A percentile compares a stretch with the other conserved stretches of the same genome.
Evolutionary conservation across 2,113 vertebrate species (phyloP).

Genomic region (Sceloporus undulatus): DNA sequence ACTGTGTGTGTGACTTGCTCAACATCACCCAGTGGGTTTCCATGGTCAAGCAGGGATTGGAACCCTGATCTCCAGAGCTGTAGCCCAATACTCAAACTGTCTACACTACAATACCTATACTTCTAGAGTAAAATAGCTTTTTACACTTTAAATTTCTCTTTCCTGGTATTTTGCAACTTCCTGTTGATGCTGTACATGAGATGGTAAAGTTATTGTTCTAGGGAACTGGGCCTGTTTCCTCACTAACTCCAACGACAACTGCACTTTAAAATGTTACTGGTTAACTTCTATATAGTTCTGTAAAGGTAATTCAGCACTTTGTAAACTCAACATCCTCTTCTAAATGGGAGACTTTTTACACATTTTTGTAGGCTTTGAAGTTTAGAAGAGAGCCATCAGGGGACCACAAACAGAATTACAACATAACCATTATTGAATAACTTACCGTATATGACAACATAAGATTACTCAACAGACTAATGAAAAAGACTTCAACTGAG

Average conservation of each 20-base stretch:
- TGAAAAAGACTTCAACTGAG: background rate
- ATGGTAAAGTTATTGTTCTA: background rate
- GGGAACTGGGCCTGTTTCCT: background rate
- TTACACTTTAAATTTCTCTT: slow-evolving; percentile 4
- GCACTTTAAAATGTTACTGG: background rate
- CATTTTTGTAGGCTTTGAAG: background rate
- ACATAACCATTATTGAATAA: slow-evolving; percentile 5
- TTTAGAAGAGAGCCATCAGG: background rate
- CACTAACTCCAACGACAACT: background rate
- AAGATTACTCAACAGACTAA: background rate
- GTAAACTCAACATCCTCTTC: background rate
- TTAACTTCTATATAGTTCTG: background rate
- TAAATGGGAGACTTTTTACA: background rate
- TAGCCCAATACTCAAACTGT: too few species aligned
- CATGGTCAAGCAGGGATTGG: too few species aligned
- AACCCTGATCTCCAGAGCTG: too few species aligned
- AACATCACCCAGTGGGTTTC: too few species aligned
- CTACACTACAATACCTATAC: background rate
- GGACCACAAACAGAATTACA: background rate
- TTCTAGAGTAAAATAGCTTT: background rate
- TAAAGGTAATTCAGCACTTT: background rate
- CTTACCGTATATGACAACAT: background rate
- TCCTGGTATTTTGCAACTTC: slow-evolving; percentile 7
- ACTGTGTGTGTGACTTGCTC: too few species aligned
- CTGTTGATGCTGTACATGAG: background rate